These are phyloP conservation scores for Antennarius maculatus DNA, from an alignment of 2,797 vertebrate genomes.

Conservation along the genomic window DNA sequence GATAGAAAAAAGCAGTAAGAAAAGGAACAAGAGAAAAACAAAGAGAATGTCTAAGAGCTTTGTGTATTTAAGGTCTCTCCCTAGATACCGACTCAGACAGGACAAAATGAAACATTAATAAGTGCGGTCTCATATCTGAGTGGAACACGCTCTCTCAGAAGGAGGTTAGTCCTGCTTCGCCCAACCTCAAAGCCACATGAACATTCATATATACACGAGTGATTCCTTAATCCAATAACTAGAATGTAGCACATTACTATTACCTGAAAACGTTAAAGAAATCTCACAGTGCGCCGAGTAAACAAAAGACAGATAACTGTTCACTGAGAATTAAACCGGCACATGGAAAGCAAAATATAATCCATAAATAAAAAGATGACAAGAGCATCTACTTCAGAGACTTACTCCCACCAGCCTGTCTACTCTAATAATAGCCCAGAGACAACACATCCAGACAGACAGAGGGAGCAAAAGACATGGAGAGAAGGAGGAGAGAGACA, in stretches of 20 bases:
- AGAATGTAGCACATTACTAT: slow-evolving; percentile 2
- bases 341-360: slow-evolving; percentile 72
- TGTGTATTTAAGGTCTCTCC: slow-evolving; percentile 77
- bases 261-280: slow-evolving; percentile 10
- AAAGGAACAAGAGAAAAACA: slow-evolving; percentile 55
- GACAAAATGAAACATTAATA: slow-evolving; percentile 82
- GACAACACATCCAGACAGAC: slow-evolving; percentile 80
- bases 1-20: slow-evolving; percentile 33
- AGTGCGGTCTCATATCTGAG: slow-evolving; percentile 74
- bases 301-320: slow-evolving; percentile 42
- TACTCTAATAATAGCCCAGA: slow-evolving; percentile 85
- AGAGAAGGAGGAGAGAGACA: slow-evolving; percentile 58
- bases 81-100: slow-evolving; percentile 76
- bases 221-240: slow-evolving; percentile 10
- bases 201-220: slow-evolving; percentile 1
- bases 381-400: slow-evolving; percentile 82
- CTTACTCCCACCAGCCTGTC: slow-evolving; percentile 83
- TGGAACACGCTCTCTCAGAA: slow-evolving; percentile 57
- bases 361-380: slow-evolving; percentile 84
- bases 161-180: slow-evolving; percentile 33
- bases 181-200: background rate
- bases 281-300: slow-evolving; percentile 18
- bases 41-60: slow-evolving; percentile 73
- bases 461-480: slow-evolving; percentile 67
- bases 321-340: slow-evolving; percentile 49